Conservation (phyloP, 37 sponge, comb jelly and placozoan species). For the Mnemiopsis leidyi region DNA sequence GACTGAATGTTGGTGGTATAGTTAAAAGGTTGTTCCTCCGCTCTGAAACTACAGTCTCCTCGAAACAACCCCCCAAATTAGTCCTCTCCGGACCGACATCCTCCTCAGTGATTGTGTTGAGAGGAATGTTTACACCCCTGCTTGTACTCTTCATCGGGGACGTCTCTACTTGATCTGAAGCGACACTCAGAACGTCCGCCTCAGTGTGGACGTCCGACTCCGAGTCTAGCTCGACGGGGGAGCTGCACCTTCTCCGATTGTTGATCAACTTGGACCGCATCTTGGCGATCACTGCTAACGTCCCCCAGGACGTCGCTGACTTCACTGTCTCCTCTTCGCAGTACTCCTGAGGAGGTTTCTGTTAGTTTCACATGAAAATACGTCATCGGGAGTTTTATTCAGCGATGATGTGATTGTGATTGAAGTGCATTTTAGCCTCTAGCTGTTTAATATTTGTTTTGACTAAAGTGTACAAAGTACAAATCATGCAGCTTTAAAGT, state of each 20-base stretch:
- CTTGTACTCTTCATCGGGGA: too few relatives aligned
- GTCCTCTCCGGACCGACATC: not conserved
- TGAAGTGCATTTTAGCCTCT: too few relatives aligned
- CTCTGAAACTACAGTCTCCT: not conserved
- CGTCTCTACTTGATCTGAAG: not conserved
- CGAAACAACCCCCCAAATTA: not conserved
- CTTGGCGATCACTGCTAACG: not conserved
- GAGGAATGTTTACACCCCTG: not conserved
- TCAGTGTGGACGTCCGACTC: not conserved
- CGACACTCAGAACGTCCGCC: not conserved
- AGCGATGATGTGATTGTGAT: too few relatives aligned
- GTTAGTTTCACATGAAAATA: too few relatives aligned
- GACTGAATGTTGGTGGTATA: not conserved
- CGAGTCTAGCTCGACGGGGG: not conserved
- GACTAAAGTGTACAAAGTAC: too few relatives aligned
- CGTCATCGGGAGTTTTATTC: too few relatives aligned
- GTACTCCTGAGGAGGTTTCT: not conserved
- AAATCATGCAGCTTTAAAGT: too few relatives aligned
- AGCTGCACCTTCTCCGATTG: not conserved
- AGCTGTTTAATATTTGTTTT: too few relatives aligned
- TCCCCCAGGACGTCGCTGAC: not conserved
- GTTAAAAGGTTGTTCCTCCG: not conserved
- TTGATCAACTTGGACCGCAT: not conserved
- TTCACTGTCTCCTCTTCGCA: not conserved
- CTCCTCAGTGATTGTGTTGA: slow-evolving; percentile 22